Evolutionary conservation across 2,797 vertebrate species (phyloP).

Genomic region (Enteromius mattozi): DNA sequence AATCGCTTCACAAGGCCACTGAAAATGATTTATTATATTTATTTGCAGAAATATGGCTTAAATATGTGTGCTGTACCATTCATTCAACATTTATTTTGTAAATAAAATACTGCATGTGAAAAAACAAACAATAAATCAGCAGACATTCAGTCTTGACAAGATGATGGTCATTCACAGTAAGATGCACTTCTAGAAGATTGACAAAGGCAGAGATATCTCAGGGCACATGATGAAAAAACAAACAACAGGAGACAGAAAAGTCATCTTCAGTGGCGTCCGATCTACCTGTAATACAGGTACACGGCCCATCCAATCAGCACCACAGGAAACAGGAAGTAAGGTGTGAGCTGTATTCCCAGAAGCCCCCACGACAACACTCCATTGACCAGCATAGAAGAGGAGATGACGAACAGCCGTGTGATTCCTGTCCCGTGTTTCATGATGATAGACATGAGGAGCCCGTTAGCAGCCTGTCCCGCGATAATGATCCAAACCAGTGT

Average conservation of each 20-base stretch:
- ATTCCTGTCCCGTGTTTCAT: slow-evolving; percentile 95
- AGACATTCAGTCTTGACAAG: neutral
- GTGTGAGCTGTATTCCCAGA: slow-evolving; percentile 87
- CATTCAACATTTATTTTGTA: slow-evolving; percentile 40
- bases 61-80: slow-evolving; percentile 46
- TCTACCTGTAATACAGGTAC: slow-evolving; percentile 86
- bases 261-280: neutral
- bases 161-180: slow-evolving; percentile 12
- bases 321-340: slow-evolving; percentile 83
- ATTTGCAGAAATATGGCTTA: slow-evolving; percentile 41
- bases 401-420: slow-evolving; percentile 93
- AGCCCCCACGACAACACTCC: slow-evolving; percentile 85
- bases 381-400: slow-evolving; percentile 92
- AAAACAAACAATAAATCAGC: neutral
- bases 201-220: slow-evolving; percentile 15
- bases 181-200: slow-evolving; percentile 25
- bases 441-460: slow-evolving; percentile 92
- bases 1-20: neutral
- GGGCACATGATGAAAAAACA: neutral
- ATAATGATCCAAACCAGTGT: slow-evolving; percentile 82
- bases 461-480: slow-evolving; percentile 87
- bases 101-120: neutral
- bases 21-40: slow-evolving; percentile 14
- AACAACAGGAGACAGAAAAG: neutral
- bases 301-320: slow-evolving; percentile 85